A percentile compares a stretch with the other conserved stretches of the same genome.
These are phyloP conservation scores for Dreissena polymorpha DNA, from an alignment of 1,140 invertebrate species.

Conservation along the genomic window DNA sequence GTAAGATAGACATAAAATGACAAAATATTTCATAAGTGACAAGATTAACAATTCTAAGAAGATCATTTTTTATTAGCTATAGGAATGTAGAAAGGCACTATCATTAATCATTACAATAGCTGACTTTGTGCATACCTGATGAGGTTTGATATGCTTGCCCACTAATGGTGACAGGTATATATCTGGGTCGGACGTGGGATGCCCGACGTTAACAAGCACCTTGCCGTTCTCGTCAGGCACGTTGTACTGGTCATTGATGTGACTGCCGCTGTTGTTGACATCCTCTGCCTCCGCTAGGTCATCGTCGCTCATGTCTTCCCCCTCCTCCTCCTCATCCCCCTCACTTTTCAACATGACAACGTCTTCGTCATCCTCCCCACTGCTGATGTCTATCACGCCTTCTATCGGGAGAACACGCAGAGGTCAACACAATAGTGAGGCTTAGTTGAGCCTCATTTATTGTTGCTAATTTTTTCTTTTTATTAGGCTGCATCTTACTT, in stretches of 20 bases:
- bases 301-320: conserved; percentile 60
- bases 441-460: too few species aligned
- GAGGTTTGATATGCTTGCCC: conserved; percentile 95
- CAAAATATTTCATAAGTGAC: too few species aligned
- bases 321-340: conserved; percentile 68
- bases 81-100: too few species aligned
- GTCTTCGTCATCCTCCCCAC: conserved; percentile 82
- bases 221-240: conserved; percentile 94
- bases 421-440: too few species aligned
- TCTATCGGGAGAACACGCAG: conserved; percentile 9
- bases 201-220: conserved; percentile 97
- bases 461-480: too few species aligned
- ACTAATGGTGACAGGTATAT: conserved; percentile 97
- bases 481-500: too few species aligned
- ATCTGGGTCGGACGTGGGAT: conserved; percentile 94
- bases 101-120: neutral
- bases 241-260: conserved; percentile 88
- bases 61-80: too few species aligned
- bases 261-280: conserved; percentile 79
- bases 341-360: conserved; percentile 69
- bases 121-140: conserved; percentile 85
- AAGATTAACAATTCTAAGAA: too few species aligned
- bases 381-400: conserved; percentile 73
- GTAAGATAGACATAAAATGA: too few species aligned
- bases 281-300: conserved; percentile 84